Conservation (phyloP, 2,797 vertebrate species). For the Xerus rutilus region DNA sequence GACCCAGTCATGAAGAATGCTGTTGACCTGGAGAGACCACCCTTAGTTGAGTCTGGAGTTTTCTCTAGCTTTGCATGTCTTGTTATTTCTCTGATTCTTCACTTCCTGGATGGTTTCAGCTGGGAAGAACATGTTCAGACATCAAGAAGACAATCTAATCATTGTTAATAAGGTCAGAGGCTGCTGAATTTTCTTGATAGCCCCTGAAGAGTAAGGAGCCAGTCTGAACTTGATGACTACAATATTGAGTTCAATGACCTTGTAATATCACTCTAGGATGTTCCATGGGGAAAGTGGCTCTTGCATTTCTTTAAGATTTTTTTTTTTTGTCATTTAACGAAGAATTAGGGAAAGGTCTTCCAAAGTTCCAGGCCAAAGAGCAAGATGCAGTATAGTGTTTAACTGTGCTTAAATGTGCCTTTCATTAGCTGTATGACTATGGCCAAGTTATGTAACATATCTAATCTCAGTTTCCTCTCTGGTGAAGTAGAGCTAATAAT, state of each 20-base stretch:
- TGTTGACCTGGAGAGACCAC: slow-evolving; percentile 3
- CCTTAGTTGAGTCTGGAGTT: neutral
- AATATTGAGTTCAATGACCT: neutral
- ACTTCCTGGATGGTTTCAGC: slow-evolving; percentile 62
- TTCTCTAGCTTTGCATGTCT: slow-evolving; percentile 27
- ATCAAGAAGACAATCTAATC: slow-evolving; percentile 62
- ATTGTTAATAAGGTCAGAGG: slow-evolving; percentile 29
- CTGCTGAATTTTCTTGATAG: neutral
- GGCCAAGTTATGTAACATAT: slow-evolving; percentile 44
- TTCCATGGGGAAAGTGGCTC: neutral
- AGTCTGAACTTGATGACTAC: slow-evolving; percentile 12
- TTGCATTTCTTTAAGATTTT: slow-evolving; percentile 26
- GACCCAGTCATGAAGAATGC: neutral
- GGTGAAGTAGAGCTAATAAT: slow-evolving; percentile 57
- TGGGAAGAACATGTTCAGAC: slow-evolving; percentile 32
- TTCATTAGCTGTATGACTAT: neutral
- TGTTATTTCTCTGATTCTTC: slow-evolving; percentile 64
- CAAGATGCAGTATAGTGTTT: neutral
- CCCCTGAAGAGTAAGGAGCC: neutral
- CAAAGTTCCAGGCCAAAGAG: slow-evolving; percentile 30
- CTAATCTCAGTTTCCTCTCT: slow-evolving; percentile 48
- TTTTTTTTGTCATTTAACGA: neutral
- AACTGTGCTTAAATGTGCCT: slow-evolving; percentile 20
- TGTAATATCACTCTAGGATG: neutral
- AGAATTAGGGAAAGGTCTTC: neutral